Evolutionary conservation across 2,888 invertebrate species (phyloP).

Genomic region (Cephus pygmeus): DNA sequence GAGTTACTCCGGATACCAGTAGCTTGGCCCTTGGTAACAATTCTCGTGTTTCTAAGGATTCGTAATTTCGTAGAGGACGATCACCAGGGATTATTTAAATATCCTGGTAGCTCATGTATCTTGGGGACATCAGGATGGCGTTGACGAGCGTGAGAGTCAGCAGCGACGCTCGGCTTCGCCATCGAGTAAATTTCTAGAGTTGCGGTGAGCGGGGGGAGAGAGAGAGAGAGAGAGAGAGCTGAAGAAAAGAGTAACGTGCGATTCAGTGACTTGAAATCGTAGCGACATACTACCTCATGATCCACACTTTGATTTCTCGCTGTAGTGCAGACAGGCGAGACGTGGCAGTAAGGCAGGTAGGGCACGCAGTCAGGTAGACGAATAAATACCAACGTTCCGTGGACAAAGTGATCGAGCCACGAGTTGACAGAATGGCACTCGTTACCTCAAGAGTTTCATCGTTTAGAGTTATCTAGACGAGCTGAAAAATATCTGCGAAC

Average conservation of each 20-base stretch:
- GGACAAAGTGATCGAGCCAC: background rate
- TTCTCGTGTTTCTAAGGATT: background rate
- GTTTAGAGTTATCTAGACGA: background rate
- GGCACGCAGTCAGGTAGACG: background rate
- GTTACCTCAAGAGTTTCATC: background rate
- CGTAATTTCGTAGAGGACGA: background rate
- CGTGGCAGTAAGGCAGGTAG: background rate
- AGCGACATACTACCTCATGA: background rate
- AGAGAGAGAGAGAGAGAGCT: constrained; percentile 1
- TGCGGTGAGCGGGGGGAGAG: background rate
- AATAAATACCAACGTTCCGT: background rate
- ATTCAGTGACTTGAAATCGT: background rate
- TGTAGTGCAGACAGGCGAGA: background rate
- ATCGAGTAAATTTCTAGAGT: background rate
- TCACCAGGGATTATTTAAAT: background rate
- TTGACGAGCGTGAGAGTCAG: background rate
- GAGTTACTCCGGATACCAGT: background rate
- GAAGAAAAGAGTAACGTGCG: background rate
- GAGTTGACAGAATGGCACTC: background rate
- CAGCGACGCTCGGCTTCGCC: background rate
- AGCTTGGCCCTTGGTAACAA: background rate
- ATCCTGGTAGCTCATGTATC: background rate
- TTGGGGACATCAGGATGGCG: background rate
- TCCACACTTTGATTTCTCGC: background rate
- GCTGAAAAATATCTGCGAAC: background rate